These are phyloP conservation scores for Fragariocoptes setiger DNA, from an alignment of 1,140 invertebrate species.

Conservation along the genomic window DNA sequence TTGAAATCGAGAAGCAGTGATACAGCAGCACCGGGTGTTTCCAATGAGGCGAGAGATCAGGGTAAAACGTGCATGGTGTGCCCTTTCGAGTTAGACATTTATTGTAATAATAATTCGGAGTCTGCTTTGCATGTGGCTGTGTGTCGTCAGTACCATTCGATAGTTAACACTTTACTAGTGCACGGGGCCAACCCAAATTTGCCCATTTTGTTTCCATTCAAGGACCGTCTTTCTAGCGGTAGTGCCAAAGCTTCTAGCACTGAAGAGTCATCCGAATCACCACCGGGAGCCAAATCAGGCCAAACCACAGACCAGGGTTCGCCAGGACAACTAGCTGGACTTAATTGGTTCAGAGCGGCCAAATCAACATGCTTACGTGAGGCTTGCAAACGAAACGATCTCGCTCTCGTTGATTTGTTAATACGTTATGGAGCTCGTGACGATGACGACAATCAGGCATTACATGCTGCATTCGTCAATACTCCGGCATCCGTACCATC, in stretches of 20 bases:
- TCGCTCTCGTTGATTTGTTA: slow-evolving; percentile 34
- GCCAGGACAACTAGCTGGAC: background rate
- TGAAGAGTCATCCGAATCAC: too few species aligned
- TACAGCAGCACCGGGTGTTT: too few species aligned
- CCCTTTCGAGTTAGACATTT: slow-evolving; percentile 36
- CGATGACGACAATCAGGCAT: slow-evolving; percentile 33
- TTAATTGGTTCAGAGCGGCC: background rate
- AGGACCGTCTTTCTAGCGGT: slow-evolving; percentile 2
- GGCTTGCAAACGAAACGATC: slow-evolving; percentile 31
- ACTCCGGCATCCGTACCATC: too few species aligned
- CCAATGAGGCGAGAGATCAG: slow-evolving; percentile 25
- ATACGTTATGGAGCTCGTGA: slow-evolving; percentile 55
- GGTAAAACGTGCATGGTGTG: slow-evolving; percentile 18
- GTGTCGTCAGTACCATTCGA: slow-evolving; percentile 34
- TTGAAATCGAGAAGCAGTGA: too few species aligned
- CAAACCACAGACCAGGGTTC: background rate
- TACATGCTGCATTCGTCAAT: slow-evolving; percentile 32
- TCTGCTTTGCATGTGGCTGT: slow-evolving; percentile 45
- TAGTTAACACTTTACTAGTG: slow-evolving; percentile 34
- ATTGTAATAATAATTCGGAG: slow-evolving; percentile 36
- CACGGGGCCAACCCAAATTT: slow-evolving; percentile 25
- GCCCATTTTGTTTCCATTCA: slow-evolving; percentile 1
- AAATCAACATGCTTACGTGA: slow-evolving; percentile 15
- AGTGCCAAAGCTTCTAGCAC: too few species aligned
- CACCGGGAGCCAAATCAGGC: background rate